phyloP scores from a whole-genome alignment of 2,113 vertebrate genomes.

The Indri indri region DNA sequence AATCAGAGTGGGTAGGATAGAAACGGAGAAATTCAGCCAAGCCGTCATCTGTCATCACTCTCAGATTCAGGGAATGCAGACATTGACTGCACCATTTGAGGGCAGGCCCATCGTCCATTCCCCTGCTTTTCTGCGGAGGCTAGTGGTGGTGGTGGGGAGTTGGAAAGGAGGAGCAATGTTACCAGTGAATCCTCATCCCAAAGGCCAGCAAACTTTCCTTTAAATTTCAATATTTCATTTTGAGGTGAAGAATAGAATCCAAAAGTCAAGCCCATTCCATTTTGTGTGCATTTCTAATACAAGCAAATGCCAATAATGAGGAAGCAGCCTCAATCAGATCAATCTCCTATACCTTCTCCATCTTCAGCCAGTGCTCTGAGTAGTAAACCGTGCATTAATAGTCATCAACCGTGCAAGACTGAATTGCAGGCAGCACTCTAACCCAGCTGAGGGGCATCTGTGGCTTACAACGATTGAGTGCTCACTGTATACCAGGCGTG shows the following conservation, averaged over 20 bases:
- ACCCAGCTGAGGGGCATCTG: neutral
- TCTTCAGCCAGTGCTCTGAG: neutral
- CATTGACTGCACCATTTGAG: fast-evolving
- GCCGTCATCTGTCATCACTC: neutral
- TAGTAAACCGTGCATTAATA: fast-evolving
- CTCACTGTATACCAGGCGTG: too few relatives aligned
- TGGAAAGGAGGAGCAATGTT: fast-evolving
- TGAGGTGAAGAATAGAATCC: neutral
- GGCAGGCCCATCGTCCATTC: fast-evolving
- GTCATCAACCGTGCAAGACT: neutral
- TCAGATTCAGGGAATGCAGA: neutral
- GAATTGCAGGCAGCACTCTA: fast-evolving
- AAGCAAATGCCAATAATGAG: neutral
- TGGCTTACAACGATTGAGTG: fast-evolving
- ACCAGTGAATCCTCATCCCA: neutral
- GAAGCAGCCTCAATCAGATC: neutral
- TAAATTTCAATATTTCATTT: neutral
- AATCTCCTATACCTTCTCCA: neutral
- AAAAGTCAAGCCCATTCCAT: neutral
- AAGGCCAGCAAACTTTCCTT: too few relatives aligned
- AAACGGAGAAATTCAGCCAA: neutral
- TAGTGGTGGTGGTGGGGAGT: neutral
- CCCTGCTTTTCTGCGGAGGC: neutral
- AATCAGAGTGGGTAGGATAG: fast-evolving
- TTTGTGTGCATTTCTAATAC: neutral